Evolutionary conservation across 2,888 invertebrate species (phyloP).

Genomic region (Zaprionus obscuricornis): DNA sequence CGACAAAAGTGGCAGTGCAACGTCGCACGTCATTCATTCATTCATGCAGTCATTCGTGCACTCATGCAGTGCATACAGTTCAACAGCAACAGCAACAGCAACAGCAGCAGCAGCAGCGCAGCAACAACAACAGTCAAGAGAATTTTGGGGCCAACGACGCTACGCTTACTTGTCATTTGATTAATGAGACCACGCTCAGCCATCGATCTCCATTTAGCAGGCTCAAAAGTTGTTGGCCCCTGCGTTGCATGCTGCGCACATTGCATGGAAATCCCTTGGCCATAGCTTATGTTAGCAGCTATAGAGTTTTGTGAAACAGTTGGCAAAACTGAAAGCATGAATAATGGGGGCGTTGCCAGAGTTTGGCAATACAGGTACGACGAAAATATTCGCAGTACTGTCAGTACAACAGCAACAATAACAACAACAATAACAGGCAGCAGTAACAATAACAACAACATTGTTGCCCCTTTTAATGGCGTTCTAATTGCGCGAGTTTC

Average conservation of each 20-base stretch:
- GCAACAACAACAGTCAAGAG: too few relatives aligned
- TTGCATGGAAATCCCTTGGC: neutral
- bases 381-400: slow-evolving; percentile 31
- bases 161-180: slow-evolving; percentile 79
- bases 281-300: neutral
- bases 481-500: slow-evolving; percentile 68
- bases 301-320: slow-evolving; percentile 22
- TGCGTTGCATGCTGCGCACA: neutral
- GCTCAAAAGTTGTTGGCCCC: slow-evolving; percentile 19
- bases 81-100: too few relatives aligned
- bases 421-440: slow-evolving; percentile 24
- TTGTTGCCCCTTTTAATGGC: slow-evolving; percentile 70
- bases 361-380: slow-evolving; percentile 43
- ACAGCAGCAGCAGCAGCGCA: too few relatives aligned
- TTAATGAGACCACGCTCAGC: slow-evolving; percentile 82
- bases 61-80: slow-evolving; percentile 36
- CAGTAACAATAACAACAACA: slow-evolving; percentile 21
- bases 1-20: slow-evolving; percentile 17
- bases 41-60: slow-evolving; percentile 45
- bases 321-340: slow-evolving; percentile 59
- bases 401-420: slow-evolving; percentile 22
- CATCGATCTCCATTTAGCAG: slow-evolving; percentile 82
- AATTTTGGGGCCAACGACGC: too few relatives aligned
- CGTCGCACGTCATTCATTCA: slow-evolving; percentile 51
- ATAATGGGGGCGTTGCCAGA: slow-evolving; percentile 76